These are phyloP conservation scores for Oedothorax gibbosus DNA, from an alignment of 1,140 invertebrate genomes.

Conservation along the genomic window DNA sequence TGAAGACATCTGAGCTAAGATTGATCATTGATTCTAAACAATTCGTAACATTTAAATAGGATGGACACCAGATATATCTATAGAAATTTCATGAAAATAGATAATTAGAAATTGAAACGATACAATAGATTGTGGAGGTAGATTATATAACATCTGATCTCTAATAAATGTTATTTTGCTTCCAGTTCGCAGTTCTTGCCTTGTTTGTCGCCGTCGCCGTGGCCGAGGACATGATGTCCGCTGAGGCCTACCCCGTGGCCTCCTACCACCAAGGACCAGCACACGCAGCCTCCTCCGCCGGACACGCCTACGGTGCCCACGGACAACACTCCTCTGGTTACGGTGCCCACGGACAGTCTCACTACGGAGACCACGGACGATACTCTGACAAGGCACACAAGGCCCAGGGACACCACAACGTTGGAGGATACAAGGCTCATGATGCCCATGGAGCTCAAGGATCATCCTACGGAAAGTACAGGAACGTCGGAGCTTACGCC, in stretches of 20 bases:
- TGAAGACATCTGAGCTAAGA: too few relatives aligned
- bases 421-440: constrained; percentile 30
- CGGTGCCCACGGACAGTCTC: constrained; percentile 29
- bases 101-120: too few relatives aligned
- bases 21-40: too few relatives aligned
- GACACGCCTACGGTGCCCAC: constrained; percentile 55
- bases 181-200: constrained; percentile 39
- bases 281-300: constrained; percentile 17
- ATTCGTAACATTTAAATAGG: too few relatives aligned
- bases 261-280: constrained; percentile 43
- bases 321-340: constrained; percentile 41
- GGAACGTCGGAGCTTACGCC: constrained; percentile 47
- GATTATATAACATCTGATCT: too few relatives aligned
- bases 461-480: constrained; percentile 50
- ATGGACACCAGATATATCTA: too few relatives aligned
- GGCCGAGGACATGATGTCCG: constrained; percentile 52
- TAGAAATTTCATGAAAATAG: too few relatives aligned
- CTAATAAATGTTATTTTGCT: background rate
- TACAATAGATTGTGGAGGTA: too few relatives aligned
- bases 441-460: constrained; percentile 51
- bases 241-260: constrained; percentile 55
- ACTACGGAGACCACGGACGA: constrained; percentile 52
- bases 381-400: constrained; percentile 41
- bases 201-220: constrained; percentile 50
- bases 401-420: constrained; percentile 57